Evolutionary conservation across 64 coral and sea anemone genomes (phyloP).

Genomic region (Stichodactyla mertensii): DNA sequence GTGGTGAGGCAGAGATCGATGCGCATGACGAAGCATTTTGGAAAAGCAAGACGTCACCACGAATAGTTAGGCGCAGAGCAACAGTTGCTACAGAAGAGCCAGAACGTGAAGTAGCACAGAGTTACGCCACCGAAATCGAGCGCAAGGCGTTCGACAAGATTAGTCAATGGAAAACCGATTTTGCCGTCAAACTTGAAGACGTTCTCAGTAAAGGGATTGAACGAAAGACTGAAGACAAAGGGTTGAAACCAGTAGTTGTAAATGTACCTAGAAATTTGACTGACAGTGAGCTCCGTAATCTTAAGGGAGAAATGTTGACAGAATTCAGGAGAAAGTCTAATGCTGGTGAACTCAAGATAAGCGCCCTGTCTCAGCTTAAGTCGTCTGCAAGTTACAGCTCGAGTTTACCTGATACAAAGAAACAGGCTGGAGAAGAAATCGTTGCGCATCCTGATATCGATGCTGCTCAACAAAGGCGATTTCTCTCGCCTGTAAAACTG

Average conservation of each 20-base stretch:
- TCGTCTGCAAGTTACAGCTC: background rate
- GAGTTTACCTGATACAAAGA: background rate
- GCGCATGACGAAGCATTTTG: background rate
- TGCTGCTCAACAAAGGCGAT: background rate
- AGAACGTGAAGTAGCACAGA: background rate
- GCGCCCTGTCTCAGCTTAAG: background rate
- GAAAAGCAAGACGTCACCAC: background rate
- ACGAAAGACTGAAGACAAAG: background rate
- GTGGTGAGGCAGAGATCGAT: background rate
- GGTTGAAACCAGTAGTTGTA: background rate
- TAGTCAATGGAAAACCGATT: constrained; percentile 18
- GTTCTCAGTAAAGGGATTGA: constrained; percentile 16
- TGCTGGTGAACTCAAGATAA: background rate
- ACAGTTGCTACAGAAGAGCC: background rate
- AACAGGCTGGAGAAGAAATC: background rate
- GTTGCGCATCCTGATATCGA: background rate
- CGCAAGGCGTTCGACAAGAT: constrained; percentile 14
- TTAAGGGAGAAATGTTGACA: background rate
- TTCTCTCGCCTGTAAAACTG: background rate
- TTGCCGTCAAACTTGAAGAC: constrained; percentile 14
- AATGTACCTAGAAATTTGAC: constrained; percentile 9
- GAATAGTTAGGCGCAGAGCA: background rate
- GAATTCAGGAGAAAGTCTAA: constrained; percentile 18
- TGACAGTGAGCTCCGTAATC: background rate
- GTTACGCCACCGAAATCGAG: constrained; percentile 13